Conservation (phyloP, 92 coral and sea anemone genomes). For the Plumapathes pennacea region DNA sequence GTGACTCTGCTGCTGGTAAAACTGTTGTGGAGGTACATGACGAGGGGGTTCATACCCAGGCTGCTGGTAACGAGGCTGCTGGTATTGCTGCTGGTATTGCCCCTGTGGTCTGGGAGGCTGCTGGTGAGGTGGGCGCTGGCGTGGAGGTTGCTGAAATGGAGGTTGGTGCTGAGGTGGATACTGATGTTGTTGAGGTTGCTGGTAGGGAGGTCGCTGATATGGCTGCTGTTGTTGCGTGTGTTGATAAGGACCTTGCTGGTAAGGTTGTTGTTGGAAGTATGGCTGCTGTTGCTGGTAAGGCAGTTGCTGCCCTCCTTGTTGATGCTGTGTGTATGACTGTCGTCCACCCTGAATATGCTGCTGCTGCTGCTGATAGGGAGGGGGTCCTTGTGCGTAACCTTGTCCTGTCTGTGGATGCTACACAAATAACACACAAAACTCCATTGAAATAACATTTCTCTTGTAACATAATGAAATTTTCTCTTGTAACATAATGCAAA, state of each 20-base stretch:
- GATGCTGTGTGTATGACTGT: conserved; percentile 25
- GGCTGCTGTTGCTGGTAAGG: conserved; percentile 20
- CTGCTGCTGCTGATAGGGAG: conserved; percentile 39
- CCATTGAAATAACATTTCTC: not conserved
- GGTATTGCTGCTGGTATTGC: not conserved
- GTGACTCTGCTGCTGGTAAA: conserved; percentile 16
- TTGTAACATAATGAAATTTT: no score
- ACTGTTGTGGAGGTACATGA: conserved; percentile 1
- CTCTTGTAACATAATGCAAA: no score
- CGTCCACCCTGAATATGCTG: conserved; percentile 42
- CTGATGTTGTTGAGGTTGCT: conserved; percentile 4
- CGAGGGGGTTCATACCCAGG: not conserved
- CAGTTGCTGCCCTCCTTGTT: conserved; percentile 26
- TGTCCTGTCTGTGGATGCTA: conserved; percentile 21
- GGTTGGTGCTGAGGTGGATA: conserved; percentile 23
- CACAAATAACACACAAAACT: not conserved
- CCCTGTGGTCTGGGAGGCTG: no score
- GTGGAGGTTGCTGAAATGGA: not conserved
- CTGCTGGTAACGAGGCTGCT: not conserved
- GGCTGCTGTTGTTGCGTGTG: conserved; percentile 4
- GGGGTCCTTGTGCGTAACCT: conserved; percentile 7
- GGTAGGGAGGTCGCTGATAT: conserved; percentile 5
- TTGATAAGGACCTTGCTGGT: conserved; percentile 19
- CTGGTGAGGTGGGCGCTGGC: no score
- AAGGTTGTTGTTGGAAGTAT: conserved; percentile 15